Evolutionary conservation across 2,797 vertebrate genomes (phyloP), one percentile per base, ranked within the genome.

Genomic region (Adelosebastes latens): DNA sequence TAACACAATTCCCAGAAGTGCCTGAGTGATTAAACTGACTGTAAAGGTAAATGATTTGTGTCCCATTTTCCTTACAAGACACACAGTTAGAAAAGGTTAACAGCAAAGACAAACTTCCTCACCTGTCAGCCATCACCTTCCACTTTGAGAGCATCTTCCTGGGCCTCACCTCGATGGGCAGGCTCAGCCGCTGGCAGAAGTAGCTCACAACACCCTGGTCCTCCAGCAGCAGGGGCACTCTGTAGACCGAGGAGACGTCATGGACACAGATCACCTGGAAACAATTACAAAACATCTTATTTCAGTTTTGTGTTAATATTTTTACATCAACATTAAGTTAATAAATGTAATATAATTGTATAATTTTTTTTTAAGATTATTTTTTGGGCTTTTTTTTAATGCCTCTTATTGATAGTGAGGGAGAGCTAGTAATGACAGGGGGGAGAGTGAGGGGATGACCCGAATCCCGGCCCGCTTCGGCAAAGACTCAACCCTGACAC

Each of bases 81-180:
- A 62, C 20, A 63, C 18, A 0, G 59, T 34, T n/a, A 31, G 59
- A 67, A 31, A 58, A 25, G 22, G 0, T 12, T 10, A 32, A 5
- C 1, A 32, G 53, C n/a, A 8, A 5, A 31, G 46, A 59, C 13
- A 62, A n/a, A 34, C 11, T 0, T 39, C 14, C 78, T 72, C 87
- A 98, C 98, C 98, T 96, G 93, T 99, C 97, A 25, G 98, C 96
- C 96, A 99, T 99, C 89, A 99, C 97, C 70, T 98, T 99, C 98
- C 98, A 99, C 84, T 99, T 99, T 88, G 96, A 94, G n/a, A 99
- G 96, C 96, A 98, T 97, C 87, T 91, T 97, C 65, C 96, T 95
- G 53, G 97, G 95, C 91, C 95, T 96, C 83, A 93, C 93, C 89
- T 96, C 96, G 1, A 98, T 92, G 8, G 97, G 96, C 36, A 99